Conservation (phyloP, 2,888 invertebrate species). For the Pyrrhosoma nymphula region DNA sequence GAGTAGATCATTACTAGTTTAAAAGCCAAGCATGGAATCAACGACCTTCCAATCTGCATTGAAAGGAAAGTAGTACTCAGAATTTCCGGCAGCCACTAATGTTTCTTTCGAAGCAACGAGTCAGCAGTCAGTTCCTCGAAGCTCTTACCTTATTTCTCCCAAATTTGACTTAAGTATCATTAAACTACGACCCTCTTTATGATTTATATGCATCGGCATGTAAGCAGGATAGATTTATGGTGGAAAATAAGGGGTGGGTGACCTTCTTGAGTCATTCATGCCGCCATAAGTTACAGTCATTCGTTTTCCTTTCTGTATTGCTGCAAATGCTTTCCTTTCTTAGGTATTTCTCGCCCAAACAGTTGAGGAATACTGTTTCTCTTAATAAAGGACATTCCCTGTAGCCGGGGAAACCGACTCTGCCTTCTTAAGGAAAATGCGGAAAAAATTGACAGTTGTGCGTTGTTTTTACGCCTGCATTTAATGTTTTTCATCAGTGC, state of each 20-base stretch:
- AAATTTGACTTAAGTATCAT: neutral
- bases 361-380: no score
- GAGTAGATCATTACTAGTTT: neutral
- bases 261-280: no score
- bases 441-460: no score
- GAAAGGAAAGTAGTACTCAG: neutral
- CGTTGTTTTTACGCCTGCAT: no score
- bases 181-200: neutral
- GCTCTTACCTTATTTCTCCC: neutral
- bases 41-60: neutral
- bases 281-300: no score
- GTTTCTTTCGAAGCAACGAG: neutral
- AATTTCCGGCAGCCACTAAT: neutral
- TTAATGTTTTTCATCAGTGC: no score
- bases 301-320: no score
- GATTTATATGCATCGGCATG: neutral
- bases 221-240: neutral
- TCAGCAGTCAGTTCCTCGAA: neutral
- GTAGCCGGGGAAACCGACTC: no score
- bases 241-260: neutral
- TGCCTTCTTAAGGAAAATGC: no score
- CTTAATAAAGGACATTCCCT: no score
- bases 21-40: neutral
- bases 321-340: no score
- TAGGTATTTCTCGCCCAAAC: no score